Percentiles rank a stretch among this genome's conserved stretches.
Evolutionary conservation across 2,797 vertebrate genomes (phyloP).

Genomic region (Pangasius krempfi): DNA sequence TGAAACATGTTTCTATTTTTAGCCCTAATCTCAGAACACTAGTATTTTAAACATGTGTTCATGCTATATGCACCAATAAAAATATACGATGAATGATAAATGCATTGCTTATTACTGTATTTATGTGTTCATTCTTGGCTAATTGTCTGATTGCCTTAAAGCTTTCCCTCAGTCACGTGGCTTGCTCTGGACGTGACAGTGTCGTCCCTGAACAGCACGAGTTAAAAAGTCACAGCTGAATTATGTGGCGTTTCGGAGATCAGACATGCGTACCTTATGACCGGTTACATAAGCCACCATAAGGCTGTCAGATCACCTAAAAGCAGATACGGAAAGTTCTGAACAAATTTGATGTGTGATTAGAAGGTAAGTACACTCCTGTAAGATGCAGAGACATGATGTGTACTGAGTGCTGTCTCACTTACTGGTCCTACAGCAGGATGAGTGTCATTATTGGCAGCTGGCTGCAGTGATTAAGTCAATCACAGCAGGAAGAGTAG

Average conservation of each 20-base stretch:
- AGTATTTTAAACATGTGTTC: constrained; percentile 13
- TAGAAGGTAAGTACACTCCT: background rate
- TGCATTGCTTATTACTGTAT: background rate
- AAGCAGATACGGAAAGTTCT: background rate
- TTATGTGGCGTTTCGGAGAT: background rate
- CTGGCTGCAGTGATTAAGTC: constrained; percentile 47
- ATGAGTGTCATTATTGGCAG: constrained; percentile 53
- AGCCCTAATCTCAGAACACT: constrained; percentile 30
- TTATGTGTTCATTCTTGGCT: constrained; percentile 4
- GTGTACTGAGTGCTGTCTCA: background rate
- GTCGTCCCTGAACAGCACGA: background rate
- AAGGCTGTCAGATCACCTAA: background rate
- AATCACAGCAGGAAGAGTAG: constrained; percentile 45
- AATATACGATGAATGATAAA: background rate
- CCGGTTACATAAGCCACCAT: background rate
- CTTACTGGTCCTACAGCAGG: constrained; percentile 18
- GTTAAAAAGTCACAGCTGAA: background rate
- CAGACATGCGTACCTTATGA: background rate
- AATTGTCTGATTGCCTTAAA: background rate
- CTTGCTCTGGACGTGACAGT: background rate
- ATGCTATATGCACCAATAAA: constrained; percentile 24
- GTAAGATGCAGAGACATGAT: background rate
- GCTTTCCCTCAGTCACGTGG: background rate
- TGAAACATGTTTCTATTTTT: constrained; percentile 51
- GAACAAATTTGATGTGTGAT: background rate